phyloP scores from a whole-genome alignment of 2,113 vertebrate genomes.

The Mus spicilegus region DNA sequence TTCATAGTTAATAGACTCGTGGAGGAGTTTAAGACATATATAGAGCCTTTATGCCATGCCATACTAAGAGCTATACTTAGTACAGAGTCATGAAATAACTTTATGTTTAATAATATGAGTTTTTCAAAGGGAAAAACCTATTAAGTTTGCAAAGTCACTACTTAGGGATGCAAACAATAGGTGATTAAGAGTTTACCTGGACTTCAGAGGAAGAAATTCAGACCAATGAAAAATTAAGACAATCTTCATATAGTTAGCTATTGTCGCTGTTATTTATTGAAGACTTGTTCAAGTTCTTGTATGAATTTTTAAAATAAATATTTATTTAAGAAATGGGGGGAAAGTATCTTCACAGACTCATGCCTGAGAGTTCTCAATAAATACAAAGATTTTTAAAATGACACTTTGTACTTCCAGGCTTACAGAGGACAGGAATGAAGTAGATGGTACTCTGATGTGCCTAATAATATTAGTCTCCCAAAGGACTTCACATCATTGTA shows the following conservation, averaged over 20 bases:
- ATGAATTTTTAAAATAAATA: conserved; percentile 1
- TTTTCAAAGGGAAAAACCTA: neutral
- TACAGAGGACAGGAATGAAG: neutral
- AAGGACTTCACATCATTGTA: neutral
- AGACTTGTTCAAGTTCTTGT: neutral
- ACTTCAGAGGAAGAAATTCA: neutral
- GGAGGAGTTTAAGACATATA: neutral
- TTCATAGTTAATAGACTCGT: neutral
- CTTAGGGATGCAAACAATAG: neutral
- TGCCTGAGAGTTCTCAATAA: neutral
- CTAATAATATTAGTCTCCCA: neutral
- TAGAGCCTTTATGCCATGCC: too few relatives aligned
- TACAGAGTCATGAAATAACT: neutral
- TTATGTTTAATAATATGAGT: neutral
- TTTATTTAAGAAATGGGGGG: neutral
- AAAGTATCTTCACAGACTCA: neutral
- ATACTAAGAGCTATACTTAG: neutral
- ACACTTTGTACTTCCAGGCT: neutral
- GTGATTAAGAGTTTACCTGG: neutral
- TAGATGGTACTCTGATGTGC: neutral
- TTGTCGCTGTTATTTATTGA: neutral
- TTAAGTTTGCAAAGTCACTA: neutral
- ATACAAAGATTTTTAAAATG: conserved; percentile 1
- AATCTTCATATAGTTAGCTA: neutral
- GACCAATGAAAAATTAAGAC: neutral